A percentile compares a stretch with the other conserved stretches of the same genome.
phyloP scores from a whole-genome alignment of 2,113 vertebrate species.

The Elachura formosa region DNA sequence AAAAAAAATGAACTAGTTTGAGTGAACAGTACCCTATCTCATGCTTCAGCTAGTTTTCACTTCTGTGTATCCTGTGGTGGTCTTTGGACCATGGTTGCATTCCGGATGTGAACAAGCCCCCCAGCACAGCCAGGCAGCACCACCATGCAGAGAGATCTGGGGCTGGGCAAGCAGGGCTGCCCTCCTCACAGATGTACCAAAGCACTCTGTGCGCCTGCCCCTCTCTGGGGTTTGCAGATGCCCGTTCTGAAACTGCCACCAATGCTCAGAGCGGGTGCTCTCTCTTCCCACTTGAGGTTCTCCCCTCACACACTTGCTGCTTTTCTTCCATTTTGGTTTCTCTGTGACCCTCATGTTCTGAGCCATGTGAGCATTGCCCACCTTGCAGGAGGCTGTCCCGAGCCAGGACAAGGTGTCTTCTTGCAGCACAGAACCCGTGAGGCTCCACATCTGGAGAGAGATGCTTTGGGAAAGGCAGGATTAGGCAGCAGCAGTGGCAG shows the following conservation, averaged over 20 bases:
- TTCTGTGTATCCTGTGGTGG: neutral
- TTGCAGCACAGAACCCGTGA: neutral
- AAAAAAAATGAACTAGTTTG: neutral
- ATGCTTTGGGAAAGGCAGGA: neutral
- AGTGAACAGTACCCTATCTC: neutral
- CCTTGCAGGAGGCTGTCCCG: neutral
- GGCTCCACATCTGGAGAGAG: neutral
- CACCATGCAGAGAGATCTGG: rapidly evolving
- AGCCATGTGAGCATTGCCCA: neutral
- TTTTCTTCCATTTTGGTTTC: neutral
- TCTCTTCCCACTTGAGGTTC: neutral
- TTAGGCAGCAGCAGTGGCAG: neutral
- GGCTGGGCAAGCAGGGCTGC: neutral
- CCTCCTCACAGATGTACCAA: rapidly evolving
- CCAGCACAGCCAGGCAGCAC: neutral
- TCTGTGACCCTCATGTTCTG: neutral
- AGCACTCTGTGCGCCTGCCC: neutral
- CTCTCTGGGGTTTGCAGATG: neutral
- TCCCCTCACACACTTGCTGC: neutral
- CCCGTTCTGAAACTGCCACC: neutral
- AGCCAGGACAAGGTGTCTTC: neutral
- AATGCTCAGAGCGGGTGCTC: rapidly evolving
- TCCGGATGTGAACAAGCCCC: neutral
- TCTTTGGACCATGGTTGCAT: neutral
- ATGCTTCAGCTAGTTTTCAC: neutral